A percentile compares a stretch with the other conserved stretches of the same genome.
Evolutionary conservation across 2,797 vertebrate genomes (phyloP).

Genomic region (Chromobotia macracanthus): DNA sequence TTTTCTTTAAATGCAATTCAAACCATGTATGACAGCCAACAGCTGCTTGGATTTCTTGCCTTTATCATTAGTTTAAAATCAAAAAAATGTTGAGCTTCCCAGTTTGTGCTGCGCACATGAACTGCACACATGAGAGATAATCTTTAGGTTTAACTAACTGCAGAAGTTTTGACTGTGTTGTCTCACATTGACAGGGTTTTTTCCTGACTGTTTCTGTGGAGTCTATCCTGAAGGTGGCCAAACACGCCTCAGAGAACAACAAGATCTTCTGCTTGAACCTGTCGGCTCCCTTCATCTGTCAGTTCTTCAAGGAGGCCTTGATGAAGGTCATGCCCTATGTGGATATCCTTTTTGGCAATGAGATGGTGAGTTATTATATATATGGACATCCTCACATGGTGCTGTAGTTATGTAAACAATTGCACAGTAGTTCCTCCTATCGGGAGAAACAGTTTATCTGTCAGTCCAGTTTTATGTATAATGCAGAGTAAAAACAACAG

Average conservation of each 20-base stretch:
- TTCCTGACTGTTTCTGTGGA: conserved; percentile 96
- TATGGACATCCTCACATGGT: not conserved
- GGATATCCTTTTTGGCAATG: conserved; percentile 95
- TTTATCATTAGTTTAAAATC: no score
- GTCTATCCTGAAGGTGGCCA: conserved; percentile 93
- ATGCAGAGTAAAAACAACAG: no score
- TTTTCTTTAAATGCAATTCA: not conserved
- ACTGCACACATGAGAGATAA: not conserved
- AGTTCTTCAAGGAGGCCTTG: conserved; percentile 92
- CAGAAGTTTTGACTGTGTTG: conserved; percentile 18
- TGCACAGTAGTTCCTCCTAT: no score
- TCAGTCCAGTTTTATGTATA: not conserved
- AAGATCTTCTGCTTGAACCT: conserved; percentile 94
- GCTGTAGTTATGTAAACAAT: no score
- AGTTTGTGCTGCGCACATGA: not conserved
- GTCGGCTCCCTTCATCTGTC: conserved; percentile 96
- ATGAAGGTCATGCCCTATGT: conserved; percentile 96
- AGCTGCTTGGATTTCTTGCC: no score
- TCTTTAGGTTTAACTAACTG: not conserved
- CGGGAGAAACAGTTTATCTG: not conserved
- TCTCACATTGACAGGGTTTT: conserved; percentile 84
- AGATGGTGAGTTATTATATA: conserved; percentile 82
- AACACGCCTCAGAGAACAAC: conserved; percentile 88
- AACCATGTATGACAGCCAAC: not conserved
- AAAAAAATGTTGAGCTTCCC: no score